Percentiles rank a stretch among this genome's conserved stretches.
These are phyloP conservation scores for Apamea sordens DNA, from an alignment of 2,888 invertebrate species.

Conservation along the genomic window DNA sequence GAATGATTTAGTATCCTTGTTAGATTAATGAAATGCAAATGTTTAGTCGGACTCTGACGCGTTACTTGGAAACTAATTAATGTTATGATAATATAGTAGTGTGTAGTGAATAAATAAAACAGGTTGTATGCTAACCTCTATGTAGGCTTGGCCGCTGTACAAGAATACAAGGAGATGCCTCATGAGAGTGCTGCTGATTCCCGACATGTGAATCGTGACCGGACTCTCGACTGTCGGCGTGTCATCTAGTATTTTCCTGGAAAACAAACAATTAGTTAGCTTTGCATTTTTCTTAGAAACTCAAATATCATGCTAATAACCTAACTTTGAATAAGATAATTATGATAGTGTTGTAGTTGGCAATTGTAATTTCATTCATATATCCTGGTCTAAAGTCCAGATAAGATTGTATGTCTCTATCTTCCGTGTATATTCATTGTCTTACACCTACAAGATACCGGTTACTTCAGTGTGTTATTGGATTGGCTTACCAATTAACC, in stretches of 20 bases:
- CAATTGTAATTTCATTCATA: slow-evolving; percentile 48
- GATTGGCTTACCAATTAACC: slow-evolving; percentile 70
- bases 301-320: slow-evolving; percentile 24
- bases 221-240: slow-evolving; percentile 93
- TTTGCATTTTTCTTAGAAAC: slow-evolving; percentile 32
- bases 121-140: slow-evolving; percentile 90
- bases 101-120: slow-evolving; percentile 53
- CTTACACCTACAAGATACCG: slow-evolving; percentile 64
- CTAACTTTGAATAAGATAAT: slow-evolving; percentile 38
- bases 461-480: slow-evolving; percentile 60
- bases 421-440: slow-evolving; percentile 48
- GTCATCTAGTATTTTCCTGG: slow-evolving; percentile 93
- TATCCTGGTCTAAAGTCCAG: slow-evolving; percentile 62
- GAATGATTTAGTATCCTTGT: slow-evolving; percentile 33
- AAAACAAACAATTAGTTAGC: slow-evolving; percentile 67
- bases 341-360: slow-evolving; percentile 18
- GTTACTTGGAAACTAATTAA: slow-evolving; percentile 55
- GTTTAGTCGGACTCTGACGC: slow-evolving; percentile 24
- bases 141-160: slow-evolving; percentile 96
- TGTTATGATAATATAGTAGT: slow-evolving; percentile 46
- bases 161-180: slow-evolving; percentile 95
- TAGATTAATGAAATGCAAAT: slow-evolving; percentile 46
- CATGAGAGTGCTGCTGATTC: slow-evolving; percentile 94
- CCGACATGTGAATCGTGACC: slow-evolving; percentile 95
- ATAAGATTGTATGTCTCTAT: slow-evolving; percentile 51